Evolutionary conservation across 2,888 invertebrate genomes (phyloP).

Genomic region (Rugalucina vietnamica): DNA sequence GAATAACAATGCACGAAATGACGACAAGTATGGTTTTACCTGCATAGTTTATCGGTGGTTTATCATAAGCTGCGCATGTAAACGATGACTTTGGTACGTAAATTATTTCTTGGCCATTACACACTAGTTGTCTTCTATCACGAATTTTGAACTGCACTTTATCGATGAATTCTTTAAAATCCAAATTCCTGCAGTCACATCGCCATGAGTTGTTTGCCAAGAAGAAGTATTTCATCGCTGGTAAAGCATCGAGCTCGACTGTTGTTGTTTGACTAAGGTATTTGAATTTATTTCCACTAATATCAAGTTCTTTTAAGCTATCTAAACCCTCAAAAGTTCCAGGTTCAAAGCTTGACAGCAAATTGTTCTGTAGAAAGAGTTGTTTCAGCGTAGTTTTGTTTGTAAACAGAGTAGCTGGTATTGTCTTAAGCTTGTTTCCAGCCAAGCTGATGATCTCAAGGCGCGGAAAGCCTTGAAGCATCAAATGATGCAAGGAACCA

Average conservation of each 20-base stretch:
- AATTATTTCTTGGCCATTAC: slow-evolving; percentile 46
- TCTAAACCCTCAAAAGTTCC: slow-evolving; percentile 43
- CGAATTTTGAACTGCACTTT: slow-evolving; percentile 46
- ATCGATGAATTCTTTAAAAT: slow-evolving; percentile 60
- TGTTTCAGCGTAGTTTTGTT: slow-evolving; percentile 25
- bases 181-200: slow-evolving; percentile 58
- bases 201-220: slow-evolving; percentile 55
- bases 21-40: slow-evolving; percentile 32
- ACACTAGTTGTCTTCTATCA: slow-evolving; percentile 49
- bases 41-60: not conserved
- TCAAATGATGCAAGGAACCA: not conserved
- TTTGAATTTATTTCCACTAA: slow-evolving; percentile 54
- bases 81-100: slow-evolving; percentile 42
- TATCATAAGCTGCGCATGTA: slow-evolving; percentile 11
- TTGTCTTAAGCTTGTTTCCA: slow-evolving; percentile 16
- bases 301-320: slow-evolving; percentile 50
- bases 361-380: slow-evolving; percentile 50
- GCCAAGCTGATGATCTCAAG: slow-evolving; percentile 45
- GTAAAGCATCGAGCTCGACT: slow-evolving; percentile 34
- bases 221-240: slow-evolving; percentile 35
- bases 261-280: slow-evolving; percentile 26
- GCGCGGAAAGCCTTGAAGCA: slow-evolving; percentile 32
- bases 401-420: slow-evolving; percentile 43
- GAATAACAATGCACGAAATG: slow-evolving; percentile 35
- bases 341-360: slow-evolving; percentile 31